Conservation (phyloP, 2,888 invertebrate genomes). For the Sinelater perroti region DNA sequence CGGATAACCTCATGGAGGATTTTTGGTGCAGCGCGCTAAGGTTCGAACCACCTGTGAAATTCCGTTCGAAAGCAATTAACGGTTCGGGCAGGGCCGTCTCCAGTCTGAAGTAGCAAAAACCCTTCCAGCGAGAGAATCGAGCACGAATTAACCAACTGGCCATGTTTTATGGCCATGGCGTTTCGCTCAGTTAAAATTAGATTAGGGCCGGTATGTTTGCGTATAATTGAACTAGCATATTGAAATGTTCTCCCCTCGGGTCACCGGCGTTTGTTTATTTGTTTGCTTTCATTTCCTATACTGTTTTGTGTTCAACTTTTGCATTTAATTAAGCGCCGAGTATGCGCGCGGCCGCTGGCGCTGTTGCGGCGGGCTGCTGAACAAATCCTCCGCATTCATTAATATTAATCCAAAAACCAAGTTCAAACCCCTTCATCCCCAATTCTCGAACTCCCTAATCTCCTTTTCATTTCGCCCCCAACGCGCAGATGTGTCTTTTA, state of each 20-base stretch:
- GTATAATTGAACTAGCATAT: constrained; percentile 38
- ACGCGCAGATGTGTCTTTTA: too few relatives aligned
- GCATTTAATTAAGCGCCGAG: constrained; percentile 23
- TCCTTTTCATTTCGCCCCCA: neutral
- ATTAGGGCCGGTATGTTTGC: constrained; percentile 35
- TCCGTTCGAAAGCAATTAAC: constrained; percentile 6
- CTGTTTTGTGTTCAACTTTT: constrained; percentile 23
- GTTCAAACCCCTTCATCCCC: neutral
- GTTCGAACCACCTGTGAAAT: neutral
- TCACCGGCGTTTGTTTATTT: constrained; percentile 32
- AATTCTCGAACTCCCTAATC: neutral
- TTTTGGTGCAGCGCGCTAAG: neutral
- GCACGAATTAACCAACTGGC: constrained; percentile 6
- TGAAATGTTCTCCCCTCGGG: constrained; percentile 34
- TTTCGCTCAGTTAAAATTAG: constrained; percentile 37
- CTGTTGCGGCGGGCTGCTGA: too few relatives aligned
- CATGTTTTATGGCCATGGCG: constrained; percentile 25
- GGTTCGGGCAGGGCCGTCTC: constrained; percentile 5
- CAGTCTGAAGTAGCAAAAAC: constrained; percentile 10
- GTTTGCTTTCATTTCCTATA: constrained; percentile 32
- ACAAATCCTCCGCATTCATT: neutral
- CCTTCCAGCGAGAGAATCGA: constrained; percentile 12
- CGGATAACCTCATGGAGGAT: neutral
- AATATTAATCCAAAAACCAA: neutral
- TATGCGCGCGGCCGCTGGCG: neutral